These are phyloP conservation scores for Sarcophaga variegata DNA, from an alignment of 2,888 invertebrate genomes.

Conservation along the genomic window DNA sequence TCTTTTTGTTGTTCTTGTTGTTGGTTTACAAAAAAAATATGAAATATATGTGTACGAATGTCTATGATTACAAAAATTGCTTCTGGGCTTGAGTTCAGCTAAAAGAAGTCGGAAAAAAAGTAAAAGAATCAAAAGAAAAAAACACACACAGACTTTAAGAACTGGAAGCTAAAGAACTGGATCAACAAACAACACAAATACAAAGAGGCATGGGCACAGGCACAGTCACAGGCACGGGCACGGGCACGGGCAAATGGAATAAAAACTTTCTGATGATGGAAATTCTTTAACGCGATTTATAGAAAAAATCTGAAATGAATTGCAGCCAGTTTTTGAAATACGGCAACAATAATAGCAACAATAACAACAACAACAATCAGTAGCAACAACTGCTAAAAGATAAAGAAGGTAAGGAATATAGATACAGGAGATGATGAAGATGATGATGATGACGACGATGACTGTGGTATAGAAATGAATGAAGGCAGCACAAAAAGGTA, in stretches of 20 bases:
- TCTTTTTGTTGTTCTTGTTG: background rate
- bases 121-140: slow-evolving; percentile 14
- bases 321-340: slow-evolving; percentile 52
- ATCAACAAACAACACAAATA: slow-evolving; percentile 52
- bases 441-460: background rate
- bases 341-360: slow-evolving; percentile 2
- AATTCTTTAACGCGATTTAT: slow-evolving; percentile 69
- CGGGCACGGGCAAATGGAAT: slow-evolving; percentile 38
- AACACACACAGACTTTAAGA: slow-evolving; percentile 49
- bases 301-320: slow-evolving; percentile 56
- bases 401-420: background rate
- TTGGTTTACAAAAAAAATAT: background rate
- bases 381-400: too few species aligned
- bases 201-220: background rate
- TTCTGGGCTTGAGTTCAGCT: slow-evolving; percentile 66
- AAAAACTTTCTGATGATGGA: slow-evolving; percentile 65
- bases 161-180: slow-evolving; percentile 65
- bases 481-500: slow-evolving; percentile 4
- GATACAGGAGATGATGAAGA: slow-evolving; percentile 26
- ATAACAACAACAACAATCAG: background rate
- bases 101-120: slow-evolving; percentile 29
- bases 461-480: slow-evolving; percentile 10
- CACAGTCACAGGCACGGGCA: background rate
- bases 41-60: slow-evolving; percentile 64
- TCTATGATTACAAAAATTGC: slow-evolving; percentile 68